Conservation (phyloP, 2,113 vertebrate genomes). For the Rallus limicola region DNA sequence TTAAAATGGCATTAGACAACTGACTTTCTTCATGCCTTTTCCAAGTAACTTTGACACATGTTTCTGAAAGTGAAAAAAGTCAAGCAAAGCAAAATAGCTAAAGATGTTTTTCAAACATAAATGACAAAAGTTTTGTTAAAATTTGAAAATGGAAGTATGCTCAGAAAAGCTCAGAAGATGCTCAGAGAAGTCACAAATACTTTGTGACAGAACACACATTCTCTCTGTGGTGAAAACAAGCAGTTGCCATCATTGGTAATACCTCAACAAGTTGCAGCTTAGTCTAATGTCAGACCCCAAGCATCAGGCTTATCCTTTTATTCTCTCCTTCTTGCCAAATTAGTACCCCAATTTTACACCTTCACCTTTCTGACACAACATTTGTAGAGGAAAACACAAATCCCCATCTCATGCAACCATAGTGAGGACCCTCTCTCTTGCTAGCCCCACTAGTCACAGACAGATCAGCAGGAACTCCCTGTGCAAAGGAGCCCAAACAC, state of each 20-base stretch:
- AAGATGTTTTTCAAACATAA: not conserved
- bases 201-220: not conserved
- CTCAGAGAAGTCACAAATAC: not conserved
- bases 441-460: not conserved
- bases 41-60: not conserved
- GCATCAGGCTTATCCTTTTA: not conserved
- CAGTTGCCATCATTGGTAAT: not conserved
- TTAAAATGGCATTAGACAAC: not conserved
- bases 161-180: too few relatives aligned
- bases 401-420: not conserved
- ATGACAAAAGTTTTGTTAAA: not conserved
- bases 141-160: not conserved
- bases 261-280: not conserved
- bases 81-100: not conserved
- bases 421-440: not conserved
- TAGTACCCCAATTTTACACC: not conserved
- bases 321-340: not conserved
- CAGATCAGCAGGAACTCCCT: not conserved
- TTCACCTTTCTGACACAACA: not conserved
- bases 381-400: not conserved
- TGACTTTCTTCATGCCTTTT: not conserved
- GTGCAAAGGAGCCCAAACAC: fast-evolving
- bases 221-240: not conserved
- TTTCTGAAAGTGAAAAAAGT: not conserved
- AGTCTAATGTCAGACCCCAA: not conserved